Base-by-base conservation (phyloP, 2,113 vertebrate genomes). In the Grantiella picta region DNA sequence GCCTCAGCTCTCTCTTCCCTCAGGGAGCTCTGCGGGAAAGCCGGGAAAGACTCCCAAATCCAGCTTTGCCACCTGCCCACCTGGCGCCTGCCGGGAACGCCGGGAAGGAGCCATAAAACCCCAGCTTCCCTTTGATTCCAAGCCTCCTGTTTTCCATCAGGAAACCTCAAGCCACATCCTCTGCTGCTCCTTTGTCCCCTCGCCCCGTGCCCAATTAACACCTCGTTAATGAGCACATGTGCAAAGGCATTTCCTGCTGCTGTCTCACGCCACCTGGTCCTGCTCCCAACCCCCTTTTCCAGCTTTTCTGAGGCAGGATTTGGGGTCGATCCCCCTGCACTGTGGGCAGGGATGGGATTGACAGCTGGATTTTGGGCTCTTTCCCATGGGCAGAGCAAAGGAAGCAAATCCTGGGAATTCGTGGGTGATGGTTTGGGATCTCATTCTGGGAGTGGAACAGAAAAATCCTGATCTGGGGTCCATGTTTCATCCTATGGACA, bases 161-260 rank as follows among this genome's bases (percentile, higher is more conserved):
- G 12, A 93, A 93, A 73, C 90, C 95, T 77, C 81, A 95, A 92
- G 85, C 94, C 91, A 86, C 94, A 90, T 96, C 95, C 94, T 94
- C 54, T 56, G 40, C 60, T 25, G 47, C 47, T 61, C 57, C 93
- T 95, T 92, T 76, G 63, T 94, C 88, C 75, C 24, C 60, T 35
- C 81, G 8, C 29, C 42, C 65, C 40, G 10, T 44, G 71, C 33
- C 85, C 87, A 92, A 85, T 94, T 95, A 95, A 57, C 94, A 57
- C 82, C 87, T 96, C 83, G 29, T 89, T 92, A 83, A 95, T 71
- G 64, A 73, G 14, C 36, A 18, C 29, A 3, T 9, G 29, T 11
- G 44, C 21, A 3, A 9, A 71, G 84, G 61, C 61, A 59, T 92
- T 94, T 88, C 84, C 73, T 82, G 38, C 56, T 23, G 49, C n/a